Percentiles rank a stretch among this genome's conserved stretches.
phyloP scores from a whole-genome alignment of 2,113 vertebrate genomes.

The Percina caprodes region DNA sequence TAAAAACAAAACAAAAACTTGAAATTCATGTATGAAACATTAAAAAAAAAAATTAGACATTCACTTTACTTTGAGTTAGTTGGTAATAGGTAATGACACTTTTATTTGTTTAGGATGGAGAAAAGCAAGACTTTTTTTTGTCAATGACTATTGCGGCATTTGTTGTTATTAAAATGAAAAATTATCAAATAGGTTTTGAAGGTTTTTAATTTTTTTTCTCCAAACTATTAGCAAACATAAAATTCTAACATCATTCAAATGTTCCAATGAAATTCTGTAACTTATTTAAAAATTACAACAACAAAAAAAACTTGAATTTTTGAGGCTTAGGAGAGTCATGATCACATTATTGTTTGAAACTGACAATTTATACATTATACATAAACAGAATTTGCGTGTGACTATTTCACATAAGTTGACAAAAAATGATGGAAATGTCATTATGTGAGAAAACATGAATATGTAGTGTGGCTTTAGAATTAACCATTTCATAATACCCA shows the following conservation, averaged over 20 bases:
- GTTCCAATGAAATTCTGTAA: not conserved
- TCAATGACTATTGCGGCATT: not conserved
- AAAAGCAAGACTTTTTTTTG: not conserved
- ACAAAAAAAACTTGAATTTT: not conserved
- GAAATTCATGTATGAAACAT: not conserved
- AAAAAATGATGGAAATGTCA: not conserved
- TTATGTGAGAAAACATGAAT: not conserved
- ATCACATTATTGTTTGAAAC: not conserved
- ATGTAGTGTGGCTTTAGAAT: no score
- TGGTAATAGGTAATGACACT: not conserved
- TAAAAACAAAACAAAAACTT: no score
- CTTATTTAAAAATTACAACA: not conserved
- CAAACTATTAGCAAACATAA: not conserved
- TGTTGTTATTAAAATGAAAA: not conserved
- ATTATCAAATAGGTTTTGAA: not conserved
- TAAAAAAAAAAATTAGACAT: not conserved
- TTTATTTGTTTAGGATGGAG: not conserved
- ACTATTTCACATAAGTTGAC: not conserved
- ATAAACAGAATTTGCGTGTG: not conserved
- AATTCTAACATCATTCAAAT: not conserved
- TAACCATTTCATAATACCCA: not conserved
- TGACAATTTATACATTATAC: not conserved
- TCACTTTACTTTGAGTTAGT: not conserved
- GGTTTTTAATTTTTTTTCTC: not conserved
- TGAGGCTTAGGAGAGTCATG: not conserved